phyloP scores from a whole-genome alignment of 2,113 vertebrate species.

The Ctenodactylus gundi region DNA sequence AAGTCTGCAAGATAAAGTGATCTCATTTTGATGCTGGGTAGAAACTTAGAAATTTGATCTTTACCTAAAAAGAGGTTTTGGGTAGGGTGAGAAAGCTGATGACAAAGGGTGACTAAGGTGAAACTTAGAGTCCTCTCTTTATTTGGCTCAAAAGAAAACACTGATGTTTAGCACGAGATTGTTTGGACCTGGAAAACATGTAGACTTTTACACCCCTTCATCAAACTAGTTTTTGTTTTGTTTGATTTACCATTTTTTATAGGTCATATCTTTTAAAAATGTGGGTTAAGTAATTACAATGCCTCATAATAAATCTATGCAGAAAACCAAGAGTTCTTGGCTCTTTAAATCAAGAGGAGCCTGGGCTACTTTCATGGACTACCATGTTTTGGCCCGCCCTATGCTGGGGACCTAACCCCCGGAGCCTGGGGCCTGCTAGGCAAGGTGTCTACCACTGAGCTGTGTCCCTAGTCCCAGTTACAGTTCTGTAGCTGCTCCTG shows the following conservation, averaged over 20 bases:
- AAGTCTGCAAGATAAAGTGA: not conserved
- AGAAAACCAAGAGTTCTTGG: not conserved
- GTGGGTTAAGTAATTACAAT: not conserved
- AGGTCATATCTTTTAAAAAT: not conserved
- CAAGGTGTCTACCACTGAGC: not conserved
- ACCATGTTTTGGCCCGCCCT: not conserved
- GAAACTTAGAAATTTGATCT: not conserved
- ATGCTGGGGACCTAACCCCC: not conserved
- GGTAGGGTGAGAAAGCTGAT: not conserved
- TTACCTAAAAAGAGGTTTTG: constrained; percentile 8
- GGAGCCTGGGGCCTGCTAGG: not conserved
- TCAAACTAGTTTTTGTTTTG: not conserved
- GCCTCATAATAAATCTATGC: not conserved
- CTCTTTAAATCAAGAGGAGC: not conserved
- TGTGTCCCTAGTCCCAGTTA: not conserved
- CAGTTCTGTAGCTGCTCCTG: not conserved
- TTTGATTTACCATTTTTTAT: not conserved
- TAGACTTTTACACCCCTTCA: not conserved
- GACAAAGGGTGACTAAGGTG: not conserved
- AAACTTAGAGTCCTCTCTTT: not conserved
- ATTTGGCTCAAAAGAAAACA: not conserved
- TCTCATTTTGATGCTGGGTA: not conserved
- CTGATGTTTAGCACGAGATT: not conserved
- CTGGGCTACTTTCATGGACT: not conserved
- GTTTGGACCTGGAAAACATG: not conserved